These are phyloP conservation scores for Heteropelma amictum DNA, from an alignment of 2,888 invertebrate species.

Conservation along the genomic window DNA sequence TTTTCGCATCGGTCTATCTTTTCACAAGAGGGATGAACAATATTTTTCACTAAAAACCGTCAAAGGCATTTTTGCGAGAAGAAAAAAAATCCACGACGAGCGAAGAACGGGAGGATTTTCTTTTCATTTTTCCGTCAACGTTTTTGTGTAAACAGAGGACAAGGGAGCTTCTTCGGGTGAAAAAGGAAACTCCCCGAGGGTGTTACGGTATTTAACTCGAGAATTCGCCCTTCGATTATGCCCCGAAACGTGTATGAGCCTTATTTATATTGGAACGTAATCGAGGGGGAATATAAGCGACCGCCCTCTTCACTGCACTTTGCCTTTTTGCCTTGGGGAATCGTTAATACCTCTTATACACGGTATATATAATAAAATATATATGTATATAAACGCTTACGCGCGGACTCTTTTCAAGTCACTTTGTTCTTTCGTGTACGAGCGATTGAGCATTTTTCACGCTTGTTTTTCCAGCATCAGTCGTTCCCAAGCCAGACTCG, in stretches of 20 bases:
- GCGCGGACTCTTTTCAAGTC: conserved; percentile 32
- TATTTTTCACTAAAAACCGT: too few relatives aligned
- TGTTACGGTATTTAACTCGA: conserved; percentile 73
- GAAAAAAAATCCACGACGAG: too few relatives aligned
- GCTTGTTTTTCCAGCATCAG: conserved; percentile 49
- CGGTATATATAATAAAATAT: too few relatives aligned
- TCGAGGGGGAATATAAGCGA: conserved; percentile 62
- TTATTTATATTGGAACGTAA: conserved; percentile 75
- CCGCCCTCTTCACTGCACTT: background rate
- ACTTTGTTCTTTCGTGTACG: conserved; percentile 17
- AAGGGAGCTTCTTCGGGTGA: conserved; percentile 29
- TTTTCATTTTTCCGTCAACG: too few relatives aligned
- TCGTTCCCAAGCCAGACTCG: too few relatives aligned
- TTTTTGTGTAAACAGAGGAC: background rate
- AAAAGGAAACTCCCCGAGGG: conserved; percentile 51
- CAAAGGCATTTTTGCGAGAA: too few relatives aligned
- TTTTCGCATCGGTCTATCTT: too few relatives aligned
- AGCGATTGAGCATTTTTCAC: conserved; percentile 54
- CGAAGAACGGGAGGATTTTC: background rate
- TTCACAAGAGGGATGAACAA: too few relatives aligned
- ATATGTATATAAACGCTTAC: too few relatives aligned
- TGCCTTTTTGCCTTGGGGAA: conserved; percentile 28
- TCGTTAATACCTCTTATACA: conserved; percentile 54
- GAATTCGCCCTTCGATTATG: conserved; percentile 62
- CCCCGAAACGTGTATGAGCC: conserved; percentile 67